Base-by-base conservation (phyloP, 2,113 vertebrate genomes). In the Cynoglossus semilaevis region DNA sequence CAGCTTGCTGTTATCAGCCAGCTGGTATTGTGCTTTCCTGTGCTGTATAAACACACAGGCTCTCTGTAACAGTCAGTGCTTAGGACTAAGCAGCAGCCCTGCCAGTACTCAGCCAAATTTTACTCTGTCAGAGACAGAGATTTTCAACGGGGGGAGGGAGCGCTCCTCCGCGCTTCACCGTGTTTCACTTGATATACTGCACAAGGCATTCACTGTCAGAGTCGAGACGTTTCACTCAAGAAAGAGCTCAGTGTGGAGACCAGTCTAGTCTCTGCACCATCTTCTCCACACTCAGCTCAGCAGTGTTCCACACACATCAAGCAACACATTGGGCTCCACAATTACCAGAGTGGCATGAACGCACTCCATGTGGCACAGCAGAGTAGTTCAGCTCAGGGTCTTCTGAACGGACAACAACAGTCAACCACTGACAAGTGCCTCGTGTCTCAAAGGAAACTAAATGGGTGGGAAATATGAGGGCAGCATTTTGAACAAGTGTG, bases 31-130 rank as follows among this genome's bases (percentile, higher is more conserved):
- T 70, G 13, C 82, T 85, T 80, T 70, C 63, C 67, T 75, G 77
- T 67, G 66, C 84, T 87, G 82, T 88, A 81, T 90, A 93, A 94
- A 93, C 88, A 93, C 73, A 51, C 22, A 55, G 48, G 70, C 63
- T 85, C 80, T 76, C 88, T 84, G 91, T 92, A 93, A 94, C 91
- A 93, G 90, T 70, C 90, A 71, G 88, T 92, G 88, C 91, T 88
- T 86, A 87, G 90, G 82, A 81, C 87, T 87, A 71, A 76, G 67
- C 67, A 58, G 66, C 68, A 58, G 70, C 63, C 77, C 80, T 66
- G 82, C 82, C 79, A 77, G 80, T 64, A 77, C 63, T 57, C 63
- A 54, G 77, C 81, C 79, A 77, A 29, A 87, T 83, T 82, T 87
- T 86, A 67, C 63, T 36, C 65, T 70, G 76, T 74, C 79, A 72